Evolutionary conservation across 1,140 invertebrate species (phyloP), one percentile per base, ranked within the genome.

Genomic region (Drosophila saltans): DNA sequence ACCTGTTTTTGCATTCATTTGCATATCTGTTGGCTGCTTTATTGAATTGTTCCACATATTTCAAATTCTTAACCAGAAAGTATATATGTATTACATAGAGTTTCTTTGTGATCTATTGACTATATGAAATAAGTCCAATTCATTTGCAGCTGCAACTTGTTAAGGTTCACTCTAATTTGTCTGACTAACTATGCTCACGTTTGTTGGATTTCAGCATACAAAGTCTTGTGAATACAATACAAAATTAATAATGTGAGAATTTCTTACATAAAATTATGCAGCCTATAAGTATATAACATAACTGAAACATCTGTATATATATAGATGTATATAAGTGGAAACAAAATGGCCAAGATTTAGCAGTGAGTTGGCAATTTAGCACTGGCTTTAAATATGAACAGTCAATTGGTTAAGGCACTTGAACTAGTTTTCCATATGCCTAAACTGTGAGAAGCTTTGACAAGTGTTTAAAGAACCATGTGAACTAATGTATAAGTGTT

Each of bases 21-120:
- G 64, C 65, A 52, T 59, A 24, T 48, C 41, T 58, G 61, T 69
- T 75, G 71, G 65, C 71, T 63, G 75, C 74, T 88, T 77, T 81
- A 88, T 82, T 88, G 83, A 82, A 74, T 75, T 80, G 77, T 88
- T 84, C 84, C 84, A 88, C 84, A 88, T 89, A 83, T 69, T 89
- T 89, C 66, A 78, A 78, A 89, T 88, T 80, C 83, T 78, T 80
- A 80, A 24, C 70, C 80, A 83, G 83, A 84, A 89, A 89, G 73
- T 70, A 36, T 5, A 36, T 36, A 36, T 36, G 6, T 5, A 36
- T 36, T 4, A 36, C 6, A 7, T 36, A 30, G 28, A 30, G 28
- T 41, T 30, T 66, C 60, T 40, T 65, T 79, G 62, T 79, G 62
- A 72, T 30, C 75, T 66, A 81, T 80, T 84, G 68, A 63, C 71